Percentiles rank a stretch among this genome's conserved stretches.
Conservation (phyloP, 2,888 invertebrate genomes). For the Synergus laeviventris region DNA sequence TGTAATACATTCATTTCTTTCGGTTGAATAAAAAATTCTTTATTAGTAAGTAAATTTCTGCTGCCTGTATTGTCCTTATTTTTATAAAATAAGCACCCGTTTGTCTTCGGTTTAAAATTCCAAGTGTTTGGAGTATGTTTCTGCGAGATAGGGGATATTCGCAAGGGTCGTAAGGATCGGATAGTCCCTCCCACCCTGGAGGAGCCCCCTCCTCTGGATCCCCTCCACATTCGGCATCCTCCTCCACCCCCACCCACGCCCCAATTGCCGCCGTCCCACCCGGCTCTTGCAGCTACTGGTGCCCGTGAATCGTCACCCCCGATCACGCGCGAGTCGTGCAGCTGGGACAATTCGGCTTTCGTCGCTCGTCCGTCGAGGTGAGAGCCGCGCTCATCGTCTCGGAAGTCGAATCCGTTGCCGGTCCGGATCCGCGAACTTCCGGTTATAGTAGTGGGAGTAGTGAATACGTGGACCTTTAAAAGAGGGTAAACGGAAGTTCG, state of each 20-base stretch:
- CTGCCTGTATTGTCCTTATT: too few relatives aligned
- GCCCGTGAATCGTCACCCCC: conserved; percentile 64
- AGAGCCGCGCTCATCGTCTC: conserved; percentile 34
- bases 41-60: too few relatives aligned
- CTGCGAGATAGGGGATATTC: not conserved
- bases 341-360: conserved; percentile 62
- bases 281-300: conserved; percentile 50
- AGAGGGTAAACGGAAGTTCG: not conserved
- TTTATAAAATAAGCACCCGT: too few relatives aligned
- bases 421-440: conserved; percentile 34
- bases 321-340: conserved; percentile 61
- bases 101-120: not conserved
- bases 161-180: not conserved
- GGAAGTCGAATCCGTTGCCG: conserved; percentile 29
- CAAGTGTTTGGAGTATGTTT: not conserved
- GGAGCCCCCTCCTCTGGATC: conserved; percentile 41
- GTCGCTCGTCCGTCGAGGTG: conserved; percentile 47
- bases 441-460: conserved; percentile 1
- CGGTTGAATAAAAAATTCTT: too few relatives aligned
- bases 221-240: conserved; percentile 46
- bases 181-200: conserved; percentile 47
- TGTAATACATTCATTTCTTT: too few relatives aligned
- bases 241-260: conserved; percentile 49
- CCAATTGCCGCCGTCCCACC: conserved; percentile 52
- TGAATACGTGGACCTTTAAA: not conserved